Evolutionary conservation across 2,113 vertebrate genomes (phyloP).

Genomic region (Anser cygnoides): DNA sequence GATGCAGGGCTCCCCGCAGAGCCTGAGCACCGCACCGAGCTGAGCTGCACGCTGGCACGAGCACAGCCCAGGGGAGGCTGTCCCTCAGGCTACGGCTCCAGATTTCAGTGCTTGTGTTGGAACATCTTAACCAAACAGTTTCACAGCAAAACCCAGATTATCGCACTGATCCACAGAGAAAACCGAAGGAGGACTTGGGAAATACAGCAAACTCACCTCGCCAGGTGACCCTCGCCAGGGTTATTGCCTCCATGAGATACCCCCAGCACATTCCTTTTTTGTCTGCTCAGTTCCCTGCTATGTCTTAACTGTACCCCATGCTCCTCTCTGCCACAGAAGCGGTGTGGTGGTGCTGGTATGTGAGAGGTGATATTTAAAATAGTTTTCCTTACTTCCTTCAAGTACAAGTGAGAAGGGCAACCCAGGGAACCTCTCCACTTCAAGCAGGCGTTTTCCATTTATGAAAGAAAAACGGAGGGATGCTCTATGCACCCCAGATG

Average conservation of each 20-base stretch:
- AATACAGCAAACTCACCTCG: too few relatives aligned
- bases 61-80: not conserved
- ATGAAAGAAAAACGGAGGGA: not conserved
- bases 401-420: not conserved
- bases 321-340: not conserved
- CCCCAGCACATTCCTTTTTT: not conserved
- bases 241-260: not conserved
- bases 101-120: not conserved
- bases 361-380: not conserved
- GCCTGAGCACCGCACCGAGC: not conserved
- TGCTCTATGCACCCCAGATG: not conserved
- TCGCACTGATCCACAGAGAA: not conserved
- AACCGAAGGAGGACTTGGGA: not conserved
- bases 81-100: not conserved
- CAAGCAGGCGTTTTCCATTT: not conserved
- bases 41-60: not conserved
- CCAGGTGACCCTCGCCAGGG: not conserved
- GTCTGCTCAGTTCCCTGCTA: not conserved
- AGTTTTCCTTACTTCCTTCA: not conserved
- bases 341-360: not conserved
- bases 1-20: not conserved
- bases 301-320: not conserved
- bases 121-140: not conserved
- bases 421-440: not conserved
- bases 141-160: not conserved